phyloP scores from a whole-genome alignment of 2,888 invertebrate genomes.

The Sepioteuthis lessoniana region DNA sequence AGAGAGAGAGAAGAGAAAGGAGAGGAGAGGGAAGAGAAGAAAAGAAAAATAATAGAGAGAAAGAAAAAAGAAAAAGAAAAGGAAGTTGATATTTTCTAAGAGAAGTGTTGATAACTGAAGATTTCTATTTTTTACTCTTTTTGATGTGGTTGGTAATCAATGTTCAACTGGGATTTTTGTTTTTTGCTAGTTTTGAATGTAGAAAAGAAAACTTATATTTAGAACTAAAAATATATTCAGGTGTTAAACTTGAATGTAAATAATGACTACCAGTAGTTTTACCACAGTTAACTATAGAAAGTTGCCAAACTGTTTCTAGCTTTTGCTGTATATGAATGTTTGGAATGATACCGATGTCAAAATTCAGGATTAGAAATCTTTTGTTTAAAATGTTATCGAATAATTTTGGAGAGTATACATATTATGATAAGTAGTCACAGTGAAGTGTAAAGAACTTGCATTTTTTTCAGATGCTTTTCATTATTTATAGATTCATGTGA shows the following conservation, averaged over 20 bases:
- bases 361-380: background rate
- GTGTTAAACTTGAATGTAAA: background rate
- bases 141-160: too few relatives aligned
- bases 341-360: background rate
- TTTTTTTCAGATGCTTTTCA: background rate
- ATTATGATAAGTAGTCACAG: background rate
- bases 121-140: too few relatives aligned
- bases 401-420: background rate
- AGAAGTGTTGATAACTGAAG: too few relatives aligned
- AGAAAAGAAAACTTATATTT: background rate
- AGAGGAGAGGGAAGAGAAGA: too few relatives aligned
- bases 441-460: background rate
- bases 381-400: background rate
- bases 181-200: background rate
- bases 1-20: too few relatives aligned
- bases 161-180: background rate
- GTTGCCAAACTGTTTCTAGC: background rate
- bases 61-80: too few relatives aligned
- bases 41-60: too few relatives aligned
- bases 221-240: background rate
- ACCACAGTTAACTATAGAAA: background rate
- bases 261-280: background rate
- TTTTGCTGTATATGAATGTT: background rate
- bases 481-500: background rate
- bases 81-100: too few relatives aligned